Base-by-base conservation (phyloP, 2,888 invertebrate species). In the Dendrolimus houi region DNA sequence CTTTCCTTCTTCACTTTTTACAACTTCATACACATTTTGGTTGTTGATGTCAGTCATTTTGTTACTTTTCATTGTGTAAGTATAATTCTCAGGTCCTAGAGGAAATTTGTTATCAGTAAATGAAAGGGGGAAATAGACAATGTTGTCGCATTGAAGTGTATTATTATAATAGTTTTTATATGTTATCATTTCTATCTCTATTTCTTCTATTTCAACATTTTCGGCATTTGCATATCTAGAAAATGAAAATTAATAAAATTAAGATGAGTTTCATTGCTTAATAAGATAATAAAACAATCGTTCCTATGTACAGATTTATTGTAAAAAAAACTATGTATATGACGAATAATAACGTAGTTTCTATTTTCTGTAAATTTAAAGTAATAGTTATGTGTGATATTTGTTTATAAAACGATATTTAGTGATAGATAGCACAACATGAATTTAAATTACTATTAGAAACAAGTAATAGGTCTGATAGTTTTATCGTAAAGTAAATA, bases 41-140 rank as follows among this genome's bases (percentile, higher is more conserved):
- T 40, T 60, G 47, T 57, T 57, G n/a, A 61, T 52, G 42, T 40
- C 29, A 57, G 54, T 54, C 52, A 52, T 52, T 57, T 8, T 41
- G 8, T 29, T 41, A 56, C 9, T 10, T 10, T 12, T 47, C 12
- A 10, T 47, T 47, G 42, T n/a, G 42, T 56, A 56, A 1, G 83
- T 79, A 41, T 76, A 82, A 57, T 87, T 84, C 8, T 65, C 61
- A 0, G 81, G 72, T 8, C 74, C 74, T 0, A 93, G 67, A 0
- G 93, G 92, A 47, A 87, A 84, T 55, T 92, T 89, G 40, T 81
- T 87, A 52, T 83, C 82, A 58, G 83, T 76, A 1, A 93, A 62
- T 0, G 92, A 91, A 41, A 85, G 75, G 1, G 93, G 93, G 61
- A 80, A 91, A 63, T 92, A 92, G 1, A 85, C 73, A 0, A 83